Base-by-base conservation (phyloP, 2,888 invertebrate species). In the Reticulitermes lucifugus region DNA sequence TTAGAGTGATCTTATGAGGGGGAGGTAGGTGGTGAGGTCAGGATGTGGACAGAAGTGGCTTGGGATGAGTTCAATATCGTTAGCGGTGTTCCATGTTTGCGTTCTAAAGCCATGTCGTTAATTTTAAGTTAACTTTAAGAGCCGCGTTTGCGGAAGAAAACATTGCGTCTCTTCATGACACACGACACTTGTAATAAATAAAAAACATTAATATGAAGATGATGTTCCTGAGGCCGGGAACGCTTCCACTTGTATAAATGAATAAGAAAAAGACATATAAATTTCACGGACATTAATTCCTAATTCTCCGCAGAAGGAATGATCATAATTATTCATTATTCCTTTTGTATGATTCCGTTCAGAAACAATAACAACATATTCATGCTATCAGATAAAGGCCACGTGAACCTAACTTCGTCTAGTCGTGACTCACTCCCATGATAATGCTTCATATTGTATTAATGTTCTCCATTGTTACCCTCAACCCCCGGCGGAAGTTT, bases 281-380 rank as follows among this genome's bases (percentile, higher is more conserved):
- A 65, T 65, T 65, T 65, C 65, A 65, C 65, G 25, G 65, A n/a
- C 65, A 65, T 65, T 65, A 65, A 65, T 65, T 65, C n/a, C n/a
- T n/a, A 55, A 18, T 25, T 65, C n/a, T 25, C 65, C 25, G 7
- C 65, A 65, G 65, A 65, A 1, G 65, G n/a, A 65, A 65, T n/a
- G 25, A 25, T 25, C 25, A 25, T 79, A 79, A 79, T 79, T 51
- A 25, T 14, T 55, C 46, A 51, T 79, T 79, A 41, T 43, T 41
- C 22, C 41, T 35, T 41, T 75, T 35, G 55, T 25, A 55, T 79
- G 25, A 51, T 55, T 25, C 18, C 14, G 51, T 51, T 79, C 2
- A 79, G 41, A 79, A 79, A 79, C 79, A 79, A 79, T 79, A 79
- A 79, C 79, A 41, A 77, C 41, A 29, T 79, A 12, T 18, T 55